These are phyloP conservation scores for Zaprionus africanus DNA, from an alignment of 1,140 invertebrate genomes.

Conservation along the genomic window DNA sequence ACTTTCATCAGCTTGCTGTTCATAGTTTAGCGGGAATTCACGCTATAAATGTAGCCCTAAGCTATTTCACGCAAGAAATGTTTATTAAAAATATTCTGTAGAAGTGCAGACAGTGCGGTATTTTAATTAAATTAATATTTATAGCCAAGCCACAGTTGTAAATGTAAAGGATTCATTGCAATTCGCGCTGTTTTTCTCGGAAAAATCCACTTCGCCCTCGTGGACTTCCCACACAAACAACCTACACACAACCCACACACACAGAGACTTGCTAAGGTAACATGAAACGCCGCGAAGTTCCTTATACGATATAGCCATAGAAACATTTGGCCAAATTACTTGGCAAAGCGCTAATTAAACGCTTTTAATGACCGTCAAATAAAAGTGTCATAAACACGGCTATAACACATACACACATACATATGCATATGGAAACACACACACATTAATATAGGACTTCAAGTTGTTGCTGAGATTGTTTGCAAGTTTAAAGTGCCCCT, in stretches of 20 bases:
- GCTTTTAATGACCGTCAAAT: conserved; percentile 66
- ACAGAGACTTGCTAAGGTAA: not conserved
- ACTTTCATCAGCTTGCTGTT: not conserved
- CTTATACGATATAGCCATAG: conserved; percentile 19
- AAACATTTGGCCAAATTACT: conserved; percentile 55
- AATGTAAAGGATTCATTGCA: not conserved
- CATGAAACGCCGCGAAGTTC: not conserved
- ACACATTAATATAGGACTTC: not conserved
- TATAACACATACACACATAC: conserved; percentile 25
- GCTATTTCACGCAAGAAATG: not conserved
- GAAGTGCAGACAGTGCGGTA: not conserved
- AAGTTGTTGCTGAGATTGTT: not conserved
- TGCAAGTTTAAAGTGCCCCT: not conserved
- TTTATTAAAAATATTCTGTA: not conserved
- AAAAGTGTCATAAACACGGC: conserved; percentile 64
- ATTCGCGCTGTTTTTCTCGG: not conserved
- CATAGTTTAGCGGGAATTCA: not conserved
- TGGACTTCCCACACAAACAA: not conserved
- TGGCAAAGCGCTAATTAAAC: conserved; percentile 71
- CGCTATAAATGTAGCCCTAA: not conserved
- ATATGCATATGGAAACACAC: conserved; percentile 13
- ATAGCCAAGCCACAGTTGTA: not conserved
- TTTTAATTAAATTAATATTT: not conserved
- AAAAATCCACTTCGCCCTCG: not conserved
- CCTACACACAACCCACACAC: not conserved